Evolutionary conservation across 2,113 vertebrate genomes (phyloP), one percentile per base, ranked within the genome.

Genomic region (Polypterus bichir): DNA sequence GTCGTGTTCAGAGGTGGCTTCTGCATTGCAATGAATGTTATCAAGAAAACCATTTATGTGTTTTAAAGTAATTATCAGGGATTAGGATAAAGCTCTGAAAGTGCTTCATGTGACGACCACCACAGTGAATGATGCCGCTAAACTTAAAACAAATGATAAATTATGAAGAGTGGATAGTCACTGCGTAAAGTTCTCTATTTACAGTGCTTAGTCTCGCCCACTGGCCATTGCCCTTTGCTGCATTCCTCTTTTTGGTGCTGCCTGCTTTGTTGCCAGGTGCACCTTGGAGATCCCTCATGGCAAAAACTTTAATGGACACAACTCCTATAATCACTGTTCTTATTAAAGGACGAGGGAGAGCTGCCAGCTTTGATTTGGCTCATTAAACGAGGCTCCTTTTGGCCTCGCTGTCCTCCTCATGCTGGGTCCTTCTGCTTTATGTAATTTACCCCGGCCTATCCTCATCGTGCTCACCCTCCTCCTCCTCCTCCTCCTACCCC

Each of bases 361-460:
- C 55, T 49, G 58, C 59, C 55, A 61, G 57, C 59, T 73, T 73
- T 73, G 76, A 76, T 72, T 74, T 66, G 56, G 67, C 66, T 74
- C 60, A 49, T 61, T 47, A 64, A 54, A 3, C 5, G 10, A 9
- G 44, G 5, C 9, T 55, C 3, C 9, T 5, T 27, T 27, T 27
- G 27, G 27, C 27, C 27, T 27, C 27, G 2, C 27, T 27, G 27
- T 27, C 27, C 27, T 27, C 27, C 27, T 27, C 27, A 27, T 27
- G 27, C 27, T 27, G 27, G 27, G 27, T 27, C 27, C 27, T 27
- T 27, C 27, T 27, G 27, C 27, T 27, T 27, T 27, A 27, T 27
- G 27, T 27, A 27, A 27, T 27, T 27, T 27, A 27, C 54, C 54
- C 4, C 54, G 44, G 5, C 54, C 54, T 55, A 10, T 55, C 54